Percentiles rank a stretch among this genome's conserved stretches.
Evolutionary conservation across 2,113 vertebrate species (phyloP).

Genomic region (Cyanoliseus patagonus): DNA sequence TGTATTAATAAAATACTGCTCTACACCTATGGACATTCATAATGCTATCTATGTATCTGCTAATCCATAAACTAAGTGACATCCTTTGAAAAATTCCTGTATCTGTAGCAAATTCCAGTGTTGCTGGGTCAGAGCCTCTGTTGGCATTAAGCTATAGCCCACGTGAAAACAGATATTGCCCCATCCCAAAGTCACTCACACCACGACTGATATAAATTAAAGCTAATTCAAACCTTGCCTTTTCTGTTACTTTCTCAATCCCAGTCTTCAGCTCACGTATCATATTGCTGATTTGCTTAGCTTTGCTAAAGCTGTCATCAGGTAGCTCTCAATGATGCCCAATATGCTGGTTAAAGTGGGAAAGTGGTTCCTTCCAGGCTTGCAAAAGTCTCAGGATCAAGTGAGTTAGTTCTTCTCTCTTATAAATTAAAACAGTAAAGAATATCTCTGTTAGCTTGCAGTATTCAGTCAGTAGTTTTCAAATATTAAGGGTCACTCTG

Average conservation of each 20-base stretch:
- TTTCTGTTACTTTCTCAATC: conserved; percentile 81
- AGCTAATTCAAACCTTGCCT: conserved; percentile 47
- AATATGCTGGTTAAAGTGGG: conserved; percentile 78
- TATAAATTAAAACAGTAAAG: background rate
- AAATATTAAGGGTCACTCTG: background rate
- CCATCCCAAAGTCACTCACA: rapidly evolving
- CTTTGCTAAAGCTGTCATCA: conserved; percentile 78
- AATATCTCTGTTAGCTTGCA: background rate
- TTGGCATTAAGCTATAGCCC: background rate
- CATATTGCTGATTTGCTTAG: conserved; percentile 82
- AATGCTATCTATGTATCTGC: background rate
- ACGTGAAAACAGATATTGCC: background rate
- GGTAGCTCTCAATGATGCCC: conserved; percentile 70
- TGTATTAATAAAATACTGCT: background rate
- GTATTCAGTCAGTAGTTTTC: background rate
- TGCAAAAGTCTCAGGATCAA: conserved; percentile 81
- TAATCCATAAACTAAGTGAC: background rate
- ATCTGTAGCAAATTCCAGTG: background rate
- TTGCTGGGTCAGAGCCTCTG: background rate
- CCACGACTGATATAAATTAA: background rate
- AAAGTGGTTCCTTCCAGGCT: conserved; percentile 82
- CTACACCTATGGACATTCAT: background rate
- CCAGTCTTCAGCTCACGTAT: conserved; percentile 79
- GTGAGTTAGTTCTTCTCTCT: conserved; percentile 80
- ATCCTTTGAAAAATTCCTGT: background rate